A percentile compares a stretch with the other conserved stretches of the same genome.
These are phyloP conservation scores for Pseudorhombus dupliciocellatus DNA, from an alignment of 2,113 vertebrate species.

Conservation along the genomic window DNA sequence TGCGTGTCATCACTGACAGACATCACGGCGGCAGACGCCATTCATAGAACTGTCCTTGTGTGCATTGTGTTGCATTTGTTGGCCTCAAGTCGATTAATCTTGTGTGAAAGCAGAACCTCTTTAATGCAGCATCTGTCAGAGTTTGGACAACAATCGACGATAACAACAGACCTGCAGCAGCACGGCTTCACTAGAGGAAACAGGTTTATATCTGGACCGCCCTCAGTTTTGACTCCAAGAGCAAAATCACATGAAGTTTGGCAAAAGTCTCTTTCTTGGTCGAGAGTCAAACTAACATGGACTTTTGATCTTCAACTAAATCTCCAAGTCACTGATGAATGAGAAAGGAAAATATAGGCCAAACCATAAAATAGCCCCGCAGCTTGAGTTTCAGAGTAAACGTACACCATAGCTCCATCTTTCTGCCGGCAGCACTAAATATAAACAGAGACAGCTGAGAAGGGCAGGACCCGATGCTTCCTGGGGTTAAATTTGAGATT, in stretches of 20 bases:
- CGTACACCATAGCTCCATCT: conserved; percentile 57
- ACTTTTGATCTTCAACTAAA: not conserved
- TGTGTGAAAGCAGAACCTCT: not conserved
- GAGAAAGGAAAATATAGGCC: conserved; percentile 10
- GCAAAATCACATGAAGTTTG: not conserved
- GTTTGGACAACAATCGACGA: not conserved
- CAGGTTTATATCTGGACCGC: not conserved
- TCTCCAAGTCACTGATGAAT: not conserved
- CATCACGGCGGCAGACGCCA: not conserved
- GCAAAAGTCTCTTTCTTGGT: too few relatives aligned
- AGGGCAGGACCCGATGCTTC: conserved; percentile 57
- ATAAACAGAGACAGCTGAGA: conserved; percentile 80
- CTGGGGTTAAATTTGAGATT: conserved; percentile 68
- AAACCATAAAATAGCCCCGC: conserved; percentile 37
- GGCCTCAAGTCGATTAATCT: too few relatives aligned
- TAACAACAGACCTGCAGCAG: not conserved
- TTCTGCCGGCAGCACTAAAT: conserved; percentile 69
- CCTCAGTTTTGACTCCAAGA: not conserved
- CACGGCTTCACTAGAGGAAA: not conserved
- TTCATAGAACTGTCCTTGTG: too few relatives aligned
- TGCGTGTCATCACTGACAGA: not conserved
- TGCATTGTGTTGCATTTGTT: too few relatives aligned
- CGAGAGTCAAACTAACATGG: too few relatives aligned
- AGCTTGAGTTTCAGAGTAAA: conserved; percentile 60
- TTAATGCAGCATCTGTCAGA: not conserved